phyloP scores from a whole-genome alignment of 2,888 invertebrate species.

The Boloria selene region DNA sequence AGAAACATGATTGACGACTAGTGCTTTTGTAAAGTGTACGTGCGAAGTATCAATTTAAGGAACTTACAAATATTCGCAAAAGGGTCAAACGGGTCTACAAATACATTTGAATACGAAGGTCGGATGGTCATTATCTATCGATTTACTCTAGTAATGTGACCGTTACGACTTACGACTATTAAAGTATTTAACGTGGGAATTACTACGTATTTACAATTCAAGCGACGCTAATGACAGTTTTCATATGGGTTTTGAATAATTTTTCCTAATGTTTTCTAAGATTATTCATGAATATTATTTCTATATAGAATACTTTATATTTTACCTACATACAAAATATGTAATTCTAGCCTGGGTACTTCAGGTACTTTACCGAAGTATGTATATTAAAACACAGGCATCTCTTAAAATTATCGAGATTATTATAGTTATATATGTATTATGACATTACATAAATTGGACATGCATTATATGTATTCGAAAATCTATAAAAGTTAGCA shows the following conservation, averaged over 20 bases:
- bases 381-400: no score
- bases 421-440: no score
- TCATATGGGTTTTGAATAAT: neutral
- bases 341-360: no score
- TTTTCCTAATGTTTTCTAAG: neutral
- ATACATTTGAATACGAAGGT: constrained; percentile 40
- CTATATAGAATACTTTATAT: no score
- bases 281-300: no score
- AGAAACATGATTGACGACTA: constrained; percentile 62
- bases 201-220: constrained; percentile 17
- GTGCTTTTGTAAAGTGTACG: constrained; percentile 64
- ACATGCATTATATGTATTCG: no score
- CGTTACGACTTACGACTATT: constrained; percentile 39
- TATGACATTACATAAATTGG: no score
- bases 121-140: constrained; percentile 42
- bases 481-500: no score
- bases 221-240: constrained; percentile 4
- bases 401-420: no score
- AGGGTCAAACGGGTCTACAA: constrained; percentile 41
- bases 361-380: no score
- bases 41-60: constrained; percentile 63
- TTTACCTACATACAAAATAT: no score
- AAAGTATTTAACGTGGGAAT: constrained; percentile 41
- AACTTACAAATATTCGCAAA: constrained; percentile 47
- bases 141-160: constrained; percentile 38